phyloP scores from a whole-genome alignment of 2,113 vertebrate genomes.

The Erinaceus europaeus region DNA sequence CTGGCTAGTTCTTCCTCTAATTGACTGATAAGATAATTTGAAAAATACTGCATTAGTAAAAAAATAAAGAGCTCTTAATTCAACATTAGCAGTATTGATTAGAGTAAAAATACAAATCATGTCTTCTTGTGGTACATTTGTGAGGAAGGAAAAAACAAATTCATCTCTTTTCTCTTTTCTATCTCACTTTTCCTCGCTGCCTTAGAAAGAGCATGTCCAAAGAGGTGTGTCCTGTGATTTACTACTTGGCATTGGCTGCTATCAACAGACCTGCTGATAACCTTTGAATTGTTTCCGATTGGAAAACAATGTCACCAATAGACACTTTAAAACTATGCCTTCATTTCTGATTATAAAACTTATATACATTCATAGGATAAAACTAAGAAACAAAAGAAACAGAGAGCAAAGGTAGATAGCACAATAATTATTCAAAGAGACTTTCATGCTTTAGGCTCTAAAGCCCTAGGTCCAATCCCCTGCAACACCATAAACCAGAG shows the following conservation, averaged over 20 bases:
- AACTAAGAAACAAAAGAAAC: neutral
- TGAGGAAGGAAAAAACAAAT: constrained; percentile 1
- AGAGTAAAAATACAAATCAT: constrained; percentile 36
- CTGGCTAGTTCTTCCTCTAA: neutral
- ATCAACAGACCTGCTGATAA: neutral
- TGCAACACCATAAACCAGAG: too few relatives aligned
- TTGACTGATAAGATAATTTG: constrained; percentile 31
- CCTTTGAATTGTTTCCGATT: constrained; percentile 2
- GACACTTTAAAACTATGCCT: constrained; percentile 8
- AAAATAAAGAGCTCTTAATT: constrained; percentile 39
- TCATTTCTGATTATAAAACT: neutral
- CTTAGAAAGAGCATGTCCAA: constrained; percentile 23
- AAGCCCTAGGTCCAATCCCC: too few relatives aligned
- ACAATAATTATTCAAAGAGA: too few relatives aligned
- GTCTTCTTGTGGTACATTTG: constrained; percentile 15
- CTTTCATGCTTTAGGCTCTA: too few relatives aligned
- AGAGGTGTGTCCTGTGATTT: neutral
- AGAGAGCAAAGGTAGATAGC: neutral
- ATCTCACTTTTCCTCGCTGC: constrained; percentile 18
- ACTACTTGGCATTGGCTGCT: neutral
- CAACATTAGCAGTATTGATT: constrained; percentile 26
- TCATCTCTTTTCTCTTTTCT: constrained; percentile 3
- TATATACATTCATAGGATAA: neutral
- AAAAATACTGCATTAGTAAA: constrained; percentile 30
- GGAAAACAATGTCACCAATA: neutral